Conservation (phyloP, 2,113 vertebrate species). For the Urocynchramus pylzowi region DNA sequence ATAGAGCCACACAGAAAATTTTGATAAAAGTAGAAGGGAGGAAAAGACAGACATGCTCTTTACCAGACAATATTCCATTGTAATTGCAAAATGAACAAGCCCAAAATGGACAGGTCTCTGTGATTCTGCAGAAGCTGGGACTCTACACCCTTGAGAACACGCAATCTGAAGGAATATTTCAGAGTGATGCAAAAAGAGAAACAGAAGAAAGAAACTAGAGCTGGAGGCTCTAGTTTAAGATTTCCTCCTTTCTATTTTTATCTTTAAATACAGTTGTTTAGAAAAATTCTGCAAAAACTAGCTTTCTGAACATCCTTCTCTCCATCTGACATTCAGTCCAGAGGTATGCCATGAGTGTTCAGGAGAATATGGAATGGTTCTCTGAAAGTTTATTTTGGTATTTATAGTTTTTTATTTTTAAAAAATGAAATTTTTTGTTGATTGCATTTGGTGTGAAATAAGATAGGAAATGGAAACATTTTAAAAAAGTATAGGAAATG, state of each 20-base stretch:
- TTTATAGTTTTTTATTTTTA: background rate
- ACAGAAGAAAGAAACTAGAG: background rate
- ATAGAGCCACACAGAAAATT: background rate
- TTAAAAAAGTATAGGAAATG: background rate
- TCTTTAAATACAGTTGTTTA: background rate
- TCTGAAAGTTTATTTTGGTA: background rate
- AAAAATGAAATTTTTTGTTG: background rate
- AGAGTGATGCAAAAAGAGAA: background rate
- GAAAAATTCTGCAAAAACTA: background rate
- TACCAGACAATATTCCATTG: background rate
- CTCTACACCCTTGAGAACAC: background rate
- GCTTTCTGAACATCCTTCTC: rapidly evolving
- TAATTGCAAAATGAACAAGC: background rate
- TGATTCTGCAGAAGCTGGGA: background rate
- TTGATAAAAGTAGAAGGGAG: background rate
- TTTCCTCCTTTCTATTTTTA: background rate
- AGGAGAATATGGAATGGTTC: background rate
- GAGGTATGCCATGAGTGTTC: background rate
- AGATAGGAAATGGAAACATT: background rate
- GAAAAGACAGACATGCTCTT: background rate
- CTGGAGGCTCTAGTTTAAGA: background rate
- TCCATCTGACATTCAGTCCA: background rate
- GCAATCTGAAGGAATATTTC: background rate
- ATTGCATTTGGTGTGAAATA: background rate
- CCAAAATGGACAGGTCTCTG: background rate